Evolutionary conservation across 2,888 invertebrate genomes (phyloP), one percentile per base, ranked within the genome.

Genomic region (Zaprionus bogoriensis): DNA sequence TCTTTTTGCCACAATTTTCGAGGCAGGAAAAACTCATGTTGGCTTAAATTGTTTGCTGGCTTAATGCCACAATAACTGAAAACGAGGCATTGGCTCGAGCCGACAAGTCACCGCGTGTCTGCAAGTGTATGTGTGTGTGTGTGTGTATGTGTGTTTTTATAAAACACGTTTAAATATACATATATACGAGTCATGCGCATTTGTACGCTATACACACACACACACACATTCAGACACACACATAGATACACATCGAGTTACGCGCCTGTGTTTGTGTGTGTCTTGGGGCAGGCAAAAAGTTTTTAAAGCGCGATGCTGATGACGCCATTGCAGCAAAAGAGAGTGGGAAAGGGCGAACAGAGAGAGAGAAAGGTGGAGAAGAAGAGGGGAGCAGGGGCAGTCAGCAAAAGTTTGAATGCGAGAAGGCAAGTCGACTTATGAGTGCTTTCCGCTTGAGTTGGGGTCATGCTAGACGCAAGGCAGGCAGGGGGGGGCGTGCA

Each of bases 1-100:
- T 67, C 50, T 69, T 72, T 78, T 78, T 72, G 86, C 83, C 80
- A 85, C 77, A 74, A 79, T 74, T 81, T 81, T 55, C 68, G 62
- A 79, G 67, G 70, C 82, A 73, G 85, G 77, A 83, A 82, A 86
- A 82, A 77, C 70, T 72, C 70, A 69, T 74, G 77, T 69, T 86
- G 84, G 77, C 75, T 86, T 80, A 83, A 83, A 86, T 86, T 83
- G 86, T 86, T 86, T 80, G 82, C 77, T 80, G 81, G 87, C 79
- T 79, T 75, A 79, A 81, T 79, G 79, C 79, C 79, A 79, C 74
- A 78, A 77, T 76, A 77, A 73, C 72, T 41, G 69, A 74, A 74
- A 68, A 71, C 78, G 75, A 71, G 58, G 70, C 70, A 68, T 54
- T 69, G 74, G 74, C 74, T 78, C 67, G 65, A 73, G 74, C 65